Percentiles rank a stretch among this genome's conserved stretches.
Evolutionary conservation across 2,113 vertebrate species (phyloP).

Genomic region (Vidua macroura): DNA sequence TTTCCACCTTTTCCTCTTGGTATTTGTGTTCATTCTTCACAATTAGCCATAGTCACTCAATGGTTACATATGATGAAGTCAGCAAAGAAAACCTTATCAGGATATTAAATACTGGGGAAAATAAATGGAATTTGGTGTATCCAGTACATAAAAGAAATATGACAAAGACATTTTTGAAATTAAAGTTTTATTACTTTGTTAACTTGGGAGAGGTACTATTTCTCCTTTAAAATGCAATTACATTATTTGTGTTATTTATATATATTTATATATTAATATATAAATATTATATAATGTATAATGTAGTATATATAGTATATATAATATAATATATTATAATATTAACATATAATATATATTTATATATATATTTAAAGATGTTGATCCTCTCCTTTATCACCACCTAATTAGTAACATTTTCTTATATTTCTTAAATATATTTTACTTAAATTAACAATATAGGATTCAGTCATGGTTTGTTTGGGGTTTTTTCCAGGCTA

Average conservation of each 20-base stretch:
- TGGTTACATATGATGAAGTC: neutral
- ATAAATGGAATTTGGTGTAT: neutral
- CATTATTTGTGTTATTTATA: neutral
- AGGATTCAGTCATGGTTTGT: neutral
- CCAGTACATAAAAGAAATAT: neutral
- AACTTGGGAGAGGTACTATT: neutral
- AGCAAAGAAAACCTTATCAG: neutral
- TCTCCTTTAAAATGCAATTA: neutral
- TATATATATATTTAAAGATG: neutral
- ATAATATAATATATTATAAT: too few relatives aligned
- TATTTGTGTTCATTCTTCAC: constrained; percentile 4
- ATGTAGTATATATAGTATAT: too few relatives aligned
- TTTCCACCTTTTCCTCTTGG: neutral
- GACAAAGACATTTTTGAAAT: neutral
- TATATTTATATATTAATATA: too few relatives aligned
- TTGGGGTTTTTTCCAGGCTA: neutral
- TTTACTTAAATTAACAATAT: neutral
- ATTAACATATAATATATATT: too few relatives aligned
- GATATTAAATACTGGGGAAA: neutral
- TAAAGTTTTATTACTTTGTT: neutral
- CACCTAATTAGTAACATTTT: neutral
- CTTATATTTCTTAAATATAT: neutral
- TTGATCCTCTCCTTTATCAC: neutral
- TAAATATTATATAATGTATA: too few relatives aligned
- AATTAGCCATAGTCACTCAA: constrained; percentile 20